Percentiles rank a stretch among this genome's conserved stretches.
Conservation (phyloP, 2,113 vertebrate genomes). For the Columba janthina region DNA sequence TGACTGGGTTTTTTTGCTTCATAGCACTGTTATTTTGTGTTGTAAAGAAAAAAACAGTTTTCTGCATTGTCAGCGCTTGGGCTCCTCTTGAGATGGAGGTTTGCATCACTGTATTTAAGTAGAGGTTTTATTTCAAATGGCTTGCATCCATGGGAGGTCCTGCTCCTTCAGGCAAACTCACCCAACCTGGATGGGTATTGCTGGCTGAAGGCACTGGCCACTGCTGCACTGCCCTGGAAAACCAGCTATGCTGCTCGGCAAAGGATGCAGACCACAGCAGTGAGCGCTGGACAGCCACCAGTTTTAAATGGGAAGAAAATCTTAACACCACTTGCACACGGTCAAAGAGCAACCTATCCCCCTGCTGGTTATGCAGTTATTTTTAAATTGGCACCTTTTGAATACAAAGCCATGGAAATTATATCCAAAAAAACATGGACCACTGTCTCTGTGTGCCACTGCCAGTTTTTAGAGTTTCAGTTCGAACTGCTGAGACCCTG, state of each 20-base stretch:
- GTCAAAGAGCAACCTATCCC: neutral
- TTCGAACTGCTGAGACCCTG: neutral
- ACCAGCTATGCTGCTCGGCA: neutral
- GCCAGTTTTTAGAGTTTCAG: neutral
- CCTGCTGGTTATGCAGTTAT: neutral
- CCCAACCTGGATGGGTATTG: neutral
- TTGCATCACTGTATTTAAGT: neutral
- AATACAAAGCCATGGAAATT: neutral
- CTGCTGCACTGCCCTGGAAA: neutral
- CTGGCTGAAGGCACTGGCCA: neutral
- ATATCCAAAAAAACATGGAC: neutral
- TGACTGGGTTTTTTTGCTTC: neutral
- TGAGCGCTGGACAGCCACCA: neutral
- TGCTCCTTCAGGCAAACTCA: neutral
- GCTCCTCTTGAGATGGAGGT: neutral
- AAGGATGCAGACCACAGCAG: neutral
- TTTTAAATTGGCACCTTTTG: neutral
- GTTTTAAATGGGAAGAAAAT: neutral
- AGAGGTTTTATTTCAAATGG: neutral
- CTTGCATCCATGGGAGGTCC: neutral
- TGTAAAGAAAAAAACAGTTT: neutral
- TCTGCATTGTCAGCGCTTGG: neutral
- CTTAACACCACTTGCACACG: accelerated
- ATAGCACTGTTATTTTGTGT: neutral
- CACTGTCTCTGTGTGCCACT: neutral